Percentiles rank a stretch among this genome's conserved stretches.
Conservation (phyloP, 2,888 invertebrate species). For the Cantharis nigra region DNA sequence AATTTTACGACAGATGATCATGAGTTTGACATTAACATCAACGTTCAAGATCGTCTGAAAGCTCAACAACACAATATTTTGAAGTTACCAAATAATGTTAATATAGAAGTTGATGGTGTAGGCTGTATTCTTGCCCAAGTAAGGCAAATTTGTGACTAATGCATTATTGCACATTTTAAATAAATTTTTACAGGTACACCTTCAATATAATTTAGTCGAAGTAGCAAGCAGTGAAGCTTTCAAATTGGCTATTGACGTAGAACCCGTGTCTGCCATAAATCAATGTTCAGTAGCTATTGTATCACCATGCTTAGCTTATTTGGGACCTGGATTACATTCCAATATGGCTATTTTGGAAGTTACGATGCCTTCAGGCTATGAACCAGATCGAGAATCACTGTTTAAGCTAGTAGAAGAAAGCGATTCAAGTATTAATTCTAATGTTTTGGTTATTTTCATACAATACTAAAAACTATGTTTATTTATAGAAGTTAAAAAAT, state of each 20-base stretch:
- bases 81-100: constrained; percentile 55
- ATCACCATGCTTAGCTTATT: constrained; percentile 50
- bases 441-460: background rate
- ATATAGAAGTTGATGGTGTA: constrained; percentile 57
- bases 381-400: constrained; percentile 63
- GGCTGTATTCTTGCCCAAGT: constrained; percentile 65
- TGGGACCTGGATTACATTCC: constrained; percentile 56
- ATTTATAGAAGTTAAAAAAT: constrained; percentile 58
- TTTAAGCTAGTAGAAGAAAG: constrained; percentile 53
- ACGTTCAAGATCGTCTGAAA: constrained; percentile 58
- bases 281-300: constrained; percentile 57
- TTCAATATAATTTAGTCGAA: constrained; percentile 59
- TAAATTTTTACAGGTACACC: constrained; percentile 45
- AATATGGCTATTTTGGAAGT: constrained; percentile 69
- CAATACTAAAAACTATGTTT: background rate
- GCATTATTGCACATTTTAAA: background rate
- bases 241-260: constrained; percentile 56
- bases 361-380: constrained; percentile 66
- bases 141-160: constrained; percentile 15
- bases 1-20: constrained; percentile 55
- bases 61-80: constrained; percentile 55
- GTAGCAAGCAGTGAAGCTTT: constrained; percentile 59
- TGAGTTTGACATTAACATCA: constrained; percentile 54
- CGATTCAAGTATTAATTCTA: constrained; percentile 15
- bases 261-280: constrained; percentile 54